Base-by-base conservation (phyloP, 2,113 vertebrate genomes). In the Lophius piscatorius region DNA sequence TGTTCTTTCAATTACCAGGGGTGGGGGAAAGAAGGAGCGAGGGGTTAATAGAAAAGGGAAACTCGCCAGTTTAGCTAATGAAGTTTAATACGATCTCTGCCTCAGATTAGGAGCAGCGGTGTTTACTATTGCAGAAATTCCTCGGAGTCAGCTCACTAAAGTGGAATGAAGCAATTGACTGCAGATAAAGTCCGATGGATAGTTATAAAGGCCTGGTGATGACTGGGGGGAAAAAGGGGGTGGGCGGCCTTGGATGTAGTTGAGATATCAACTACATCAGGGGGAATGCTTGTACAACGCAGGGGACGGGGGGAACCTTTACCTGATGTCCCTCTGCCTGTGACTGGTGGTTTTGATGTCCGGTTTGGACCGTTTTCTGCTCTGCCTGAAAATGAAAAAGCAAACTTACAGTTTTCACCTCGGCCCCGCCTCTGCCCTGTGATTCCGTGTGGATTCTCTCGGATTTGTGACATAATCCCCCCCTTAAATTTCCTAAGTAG, bases 1-100 rank as follows among this genome's bases (percentile, higher is more conserved):
- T 84, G 78, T 82, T 75, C 78, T 76, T 76, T 77, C 78, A 85
- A 77, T 88, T 80, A 85, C 64, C 64, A 60, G 41, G 44, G 36
- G 56, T 10, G 56, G 56, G 40, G 40, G 21, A 42, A 54, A 16
- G 17, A 22, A 17, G 56, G 23, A 50, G 59, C 33, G 56, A 80
- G 61, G 67, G 76, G 79, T 81, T 76, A 83, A 78, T 21, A 81
- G 80, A 87, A 80, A 83, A 81, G 56, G 33, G 66, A 70, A 73
- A 44, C 74, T 40, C 64, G 63, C 45, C 47, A 60, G n/a, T 83
- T 74, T 71, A 46, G 57, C 73, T 70, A 78, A 83, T 84, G 63
- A 61, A 71, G 61, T 83, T 74, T 57, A 69, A 73, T 81, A 68
- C 56, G 71, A 86, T 79, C 40, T 28, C 57, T 13, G 31, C 28